Evolutionary conservation across 2,113 vertebrate species (phyloP).

Genomic region (Aldabrachelys gigantea): DNA sequence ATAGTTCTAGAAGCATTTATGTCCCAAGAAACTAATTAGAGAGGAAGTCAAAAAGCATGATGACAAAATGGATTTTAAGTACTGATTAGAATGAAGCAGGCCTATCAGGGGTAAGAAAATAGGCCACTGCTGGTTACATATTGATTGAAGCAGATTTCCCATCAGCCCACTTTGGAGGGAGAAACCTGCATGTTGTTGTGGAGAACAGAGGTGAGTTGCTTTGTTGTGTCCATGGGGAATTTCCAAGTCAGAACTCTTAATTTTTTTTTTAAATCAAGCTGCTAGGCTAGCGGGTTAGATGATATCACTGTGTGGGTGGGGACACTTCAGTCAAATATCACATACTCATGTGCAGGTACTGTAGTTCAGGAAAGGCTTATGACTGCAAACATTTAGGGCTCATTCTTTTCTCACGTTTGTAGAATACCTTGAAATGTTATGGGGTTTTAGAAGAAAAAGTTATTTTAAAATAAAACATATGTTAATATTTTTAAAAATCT

Average conservation of each 20-base stretch:
- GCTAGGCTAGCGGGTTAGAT: conserved; percentile 57
- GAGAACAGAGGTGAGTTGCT: conserved; percentile 40
- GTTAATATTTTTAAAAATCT: not conserved
- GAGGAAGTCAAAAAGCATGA: not conserved
- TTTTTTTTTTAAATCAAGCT: conserved; percentile 1
- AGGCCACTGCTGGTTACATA: not conserved
- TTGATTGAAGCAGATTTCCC: conserved; percentile 43
- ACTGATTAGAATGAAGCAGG: not conserved
- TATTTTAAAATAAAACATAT: conserved; percentile 7
- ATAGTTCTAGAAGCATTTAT: not conserved
- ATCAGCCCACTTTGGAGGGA: conserved; percentile 50
- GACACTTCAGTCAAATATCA: conserved; percentile 75
- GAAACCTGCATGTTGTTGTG: conserved; percentile 31
- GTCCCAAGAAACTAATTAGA: not conserved
- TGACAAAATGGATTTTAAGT: conserved; percentile 7
- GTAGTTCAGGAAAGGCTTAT: conserved; percentile 12
- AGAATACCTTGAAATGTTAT: conserved; percentile 42
- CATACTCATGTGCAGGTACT: conserved; percentile 48
- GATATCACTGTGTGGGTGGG: conserved; percentile 81
- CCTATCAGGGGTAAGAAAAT: conserved; percentile 28
- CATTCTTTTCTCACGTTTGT: conserved; percentile 22
- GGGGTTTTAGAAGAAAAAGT: conserved; percentile 3
- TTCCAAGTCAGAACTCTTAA: conserved; percentile 70
- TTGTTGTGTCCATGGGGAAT: conserved; percentile 81
- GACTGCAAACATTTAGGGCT: conserved; percentile 41